Percentiles rank a stretch among this genome's conserved stretches.
phyloP scores from a whole-genome alignment of 2,113 vertebrate genomes.

The Pterophyllum scalare region DNA sequence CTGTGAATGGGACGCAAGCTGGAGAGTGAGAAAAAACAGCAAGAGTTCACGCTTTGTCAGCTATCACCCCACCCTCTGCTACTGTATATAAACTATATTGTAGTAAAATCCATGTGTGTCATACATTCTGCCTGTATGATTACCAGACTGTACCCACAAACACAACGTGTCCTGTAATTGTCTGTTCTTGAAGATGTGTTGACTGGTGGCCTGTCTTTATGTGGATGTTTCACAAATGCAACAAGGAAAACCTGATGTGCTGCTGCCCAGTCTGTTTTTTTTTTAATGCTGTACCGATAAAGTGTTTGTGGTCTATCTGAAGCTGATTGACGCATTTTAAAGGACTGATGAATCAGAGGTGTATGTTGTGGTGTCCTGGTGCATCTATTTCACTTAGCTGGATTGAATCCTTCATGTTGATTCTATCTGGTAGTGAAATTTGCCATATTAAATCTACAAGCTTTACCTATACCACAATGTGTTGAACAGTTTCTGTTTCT shows the following conservation, averaged over 20 bases:
- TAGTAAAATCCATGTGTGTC: constrained; percentile 41
- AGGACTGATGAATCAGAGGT: constrained; percentile 26
- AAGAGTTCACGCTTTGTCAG: constrained; percentile 23
- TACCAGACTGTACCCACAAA: constrained; percentile 34
- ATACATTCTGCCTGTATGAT: constrained; percentile 49
- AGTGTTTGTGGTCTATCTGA: constrained; percentile 12
- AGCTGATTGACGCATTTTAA: constrained; percentile 9
- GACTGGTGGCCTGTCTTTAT: constrained; percentile 53
- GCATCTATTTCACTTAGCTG: constrained; percentile 51
- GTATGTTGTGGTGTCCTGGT: constrained; percentile 66
- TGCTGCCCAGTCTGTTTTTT: constrained; percentile 18
- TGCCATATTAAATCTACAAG: constrained; percentile 74
- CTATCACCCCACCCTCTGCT: constrained; percentile 9
- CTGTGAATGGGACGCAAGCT: constrained; percentile 39
- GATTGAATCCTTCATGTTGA: constrained; percentile 62
- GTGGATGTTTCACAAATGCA: constrained; percentile 53
- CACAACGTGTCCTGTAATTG: constrained; percentile 48
- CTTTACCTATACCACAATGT: constrained; percentile 49
- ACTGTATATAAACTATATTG: constrained; percentile 59
- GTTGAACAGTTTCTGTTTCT: neutral
- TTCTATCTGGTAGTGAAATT: constrained; percentile 68
- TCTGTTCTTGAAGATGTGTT: constrained; percentile 54
- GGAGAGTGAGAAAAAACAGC: neutral
- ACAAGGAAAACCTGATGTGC: constrained; percentile 4
- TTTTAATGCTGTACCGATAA: constrained; percentile 26